phyloP scores from a whole-genome alignment of 2,113 vertebrate genomes.

The Cryptomyrus ogoouensis region DNA sequence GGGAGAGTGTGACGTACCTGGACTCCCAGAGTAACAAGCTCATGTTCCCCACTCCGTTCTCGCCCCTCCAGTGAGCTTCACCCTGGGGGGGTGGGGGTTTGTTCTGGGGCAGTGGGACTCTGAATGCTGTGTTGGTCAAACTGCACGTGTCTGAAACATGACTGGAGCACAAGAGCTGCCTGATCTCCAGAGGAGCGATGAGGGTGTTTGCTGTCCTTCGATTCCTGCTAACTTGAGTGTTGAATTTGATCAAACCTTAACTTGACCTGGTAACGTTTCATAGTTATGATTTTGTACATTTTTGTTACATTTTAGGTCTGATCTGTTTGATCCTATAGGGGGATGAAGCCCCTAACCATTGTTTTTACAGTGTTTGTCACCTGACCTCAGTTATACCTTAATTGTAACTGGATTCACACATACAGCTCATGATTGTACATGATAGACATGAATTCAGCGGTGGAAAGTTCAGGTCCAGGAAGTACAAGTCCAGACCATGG shows the following conservation, averaged over 20 bases:
- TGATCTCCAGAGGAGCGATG: not conserved
- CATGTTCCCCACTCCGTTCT: conserved; percentile 70
- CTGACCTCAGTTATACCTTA: not conserved
- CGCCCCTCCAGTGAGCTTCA: conserved; percentile 66
- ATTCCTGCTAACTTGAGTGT: not conserved
- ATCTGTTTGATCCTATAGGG: not conserved
- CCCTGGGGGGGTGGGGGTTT: not conserved
- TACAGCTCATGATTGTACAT: not conserved
- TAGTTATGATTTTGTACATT: not conserved
- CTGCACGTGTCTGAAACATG: not conserved
- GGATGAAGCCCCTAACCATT: not conserved
- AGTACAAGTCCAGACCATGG: no score
- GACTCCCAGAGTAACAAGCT: conserved; percentile 72
- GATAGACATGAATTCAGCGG: not conserved
- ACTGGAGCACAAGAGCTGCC: not conserved
- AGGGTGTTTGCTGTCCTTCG: not conserved
- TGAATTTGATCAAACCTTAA: not conserved
- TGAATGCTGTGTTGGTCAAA: not conserved
- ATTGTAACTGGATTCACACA: not conserved
- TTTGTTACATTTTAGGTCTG: not conserved
- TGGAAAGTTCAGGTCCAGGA: no score
- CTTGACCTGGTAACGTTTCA: not conserved
- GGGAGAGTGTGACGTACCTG: conserved; percentile 70
- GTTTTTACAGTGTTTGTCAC: not conserved
- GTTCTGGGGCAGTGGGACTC: not conserved